Conservation (phyloP, 2,113 vertebrate species). For the Ceratotherium simum region DNA sequence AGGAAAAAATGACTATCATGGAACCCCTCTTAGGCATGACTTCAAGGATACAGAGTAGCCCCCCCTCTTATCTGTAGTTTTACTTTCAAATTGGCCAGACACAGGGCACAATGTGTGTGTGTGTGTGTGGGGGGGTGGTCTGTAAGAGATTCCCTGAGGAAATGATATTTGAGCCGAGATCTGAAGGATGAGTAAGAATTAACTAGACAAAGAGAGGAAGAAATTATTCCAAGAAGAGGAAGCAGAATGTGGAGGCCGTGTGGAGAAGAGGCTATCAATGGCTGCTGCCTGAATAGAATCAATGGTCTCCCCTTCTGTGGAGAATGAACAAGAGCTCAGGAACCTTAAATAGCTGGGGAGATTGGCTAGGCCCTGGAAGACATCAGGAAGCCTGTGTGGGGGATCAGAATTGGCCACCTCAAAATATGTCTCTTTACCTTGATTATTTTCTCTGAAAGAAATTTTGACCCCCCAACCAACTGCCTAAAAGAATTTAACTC, state of each 20-base stretch:
- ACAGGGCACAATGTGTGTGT: not conserved
- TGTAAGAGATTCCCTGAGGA: not conserved
- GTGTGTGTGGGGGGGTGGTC: no score
- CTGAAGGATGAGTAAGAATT: not conserved
- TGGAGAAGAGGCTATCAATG: not conserved
- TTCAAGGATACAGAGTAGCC: not conserved
- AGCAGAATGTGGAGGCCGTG: not conserved
- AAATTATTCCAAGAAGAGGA: conserved; percentile 9
- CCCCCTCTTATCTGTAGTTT: no score
- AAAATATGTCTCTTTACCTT: no score
- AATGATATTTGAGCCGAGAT: not conserved
- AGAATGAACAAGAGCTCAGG: not conserved
- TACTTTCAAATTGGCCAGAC: not conserved
- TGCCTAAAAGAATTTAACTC: no score
- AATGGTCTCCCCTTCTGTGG: not conserved
- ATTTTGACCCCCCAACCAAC: no score
- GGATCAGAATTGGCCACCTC: no score
- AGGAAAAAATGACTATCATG: not conserved
- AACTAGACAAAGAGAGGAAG: not conserved
- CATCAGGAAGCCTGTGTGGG: not conserved
- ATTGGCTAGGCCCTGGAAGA: not conserved
- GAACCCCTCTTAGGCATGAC: not conserved
- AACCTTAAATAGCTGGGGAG: not conserved
- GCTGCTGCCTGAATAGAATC: not conserved
- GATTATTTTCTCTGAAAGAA: no score